phyloP scores from a whole-genome alignment of 2,113 vertebrate species.

The Bufo bufo region DNA sequence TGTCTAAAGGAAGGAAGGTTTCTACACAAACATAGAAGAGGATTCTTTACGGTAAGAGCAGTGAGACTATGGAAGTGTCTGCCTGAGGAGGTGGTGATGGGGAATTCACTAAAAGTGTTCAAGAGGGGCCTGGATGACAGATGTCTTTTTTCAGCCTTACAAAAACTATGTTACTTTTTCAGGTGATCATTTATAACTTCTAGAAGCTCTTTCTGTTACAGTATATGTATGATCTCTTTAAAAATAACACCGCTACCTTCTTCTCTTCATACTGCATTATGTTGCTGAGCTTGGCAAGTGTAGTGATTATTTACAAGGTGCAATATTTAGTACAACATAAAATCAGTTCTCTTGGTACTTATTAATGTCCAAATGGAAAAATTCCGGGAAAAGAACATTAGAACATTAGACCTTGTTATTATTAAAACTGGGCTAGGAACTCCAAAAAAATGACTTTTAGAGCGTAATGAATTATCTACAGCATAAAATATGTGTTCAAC shows the following conservation, averaged over 20 bases:
- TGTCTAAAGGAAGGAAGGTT: too few relatives aligned
- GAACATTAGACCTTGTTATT: constrained; percentile 1
- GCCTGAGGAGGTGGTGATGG: too few relatives aligned
- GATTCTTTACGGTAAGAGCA: too few relatives aligned
- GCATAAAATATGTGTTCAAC: constrained; percentile 2
- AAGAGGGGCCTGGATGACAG: too few relatives aligned
- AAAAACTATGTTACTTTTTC: neutral
- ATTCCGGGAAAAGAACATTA: constrained; percentile 49
- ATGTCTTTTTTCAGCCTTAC: neutral
- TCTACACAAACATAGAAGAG: too few relatives aligned
- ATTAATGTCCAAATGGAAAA: constrained; percentile 49
- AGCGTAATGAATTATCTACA: constrained; percentile 8
- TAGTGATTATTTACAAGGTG: constrained; percentile 54
- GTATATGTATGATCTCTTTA: neutral
- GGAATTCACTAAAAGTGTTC: too few relatives aligned
- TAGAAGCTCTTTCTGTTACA: too few relatives aligned
- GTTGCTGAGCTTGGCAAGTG: constrained; percentile 35
- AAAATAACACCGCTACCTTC: neutral
- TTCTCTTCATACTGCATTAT: constrained; percentile 23
- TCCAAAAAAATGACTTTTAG: neutral
- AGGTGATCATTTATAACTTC: too few relatives aligned
- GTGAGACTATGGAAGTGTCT: too few relatives aligned
- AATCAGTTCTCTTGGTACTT: constrained; percentile 44
- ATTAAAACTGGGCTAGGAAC: constrained; percentile 32
- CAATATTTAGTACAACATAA: constrained; percentile 55